Conservation (phyloP, 1,140 invertebrate species). For the Pseudomyrmex sp. region DNA sequence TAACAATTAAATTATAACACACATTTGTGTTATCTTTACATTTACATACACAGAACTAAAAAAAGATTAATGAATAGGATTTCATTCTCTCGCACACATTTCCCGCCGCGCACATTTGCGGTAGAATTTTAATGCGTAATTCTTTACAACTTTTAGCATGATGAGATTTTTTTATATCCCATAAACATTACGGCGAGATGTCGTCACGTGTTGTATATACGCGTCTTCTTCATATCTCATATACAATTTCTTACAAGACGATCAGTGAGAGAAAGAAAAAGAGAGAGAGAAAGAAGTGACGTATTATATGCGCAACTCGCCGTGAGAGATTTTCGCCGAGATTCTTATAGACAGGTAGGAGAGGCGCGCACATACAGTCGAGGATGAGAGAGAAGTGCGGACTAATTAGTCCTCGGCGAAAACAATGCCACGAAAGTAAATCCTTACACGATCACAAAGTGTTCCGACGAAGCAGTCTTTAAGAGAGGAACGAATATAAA, state of each 20-base stretch:
- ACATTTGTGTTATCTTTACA: too few species aligned
- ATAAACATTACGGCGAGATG: background rate
- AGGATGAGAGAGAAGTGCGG: slow-evolving; percentile 17
- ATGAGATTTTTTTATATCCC: background rate
- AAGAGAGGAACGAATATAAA: slow-evolving; percentile 4
- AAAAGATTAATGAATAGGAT: background rate
- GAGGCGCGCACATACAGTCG: background rate
- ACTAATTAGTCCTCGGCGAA: slow-evolving; percentile 55
- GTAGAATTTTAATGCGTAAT: background rate
- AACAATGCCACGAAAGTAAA: slow-evolving; percentile 50
- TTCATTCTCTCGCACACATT: too few species aligned
- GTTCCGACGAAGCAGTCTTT: slow-evolving; percentile 21
- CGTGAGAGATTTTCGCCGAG: slow-evolving; percentile 59
- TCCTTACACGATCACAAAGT: slow-evolving; percentile 35
- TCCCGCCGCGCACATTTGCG: too few species aligned
- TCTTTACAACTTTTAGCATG: background rate
- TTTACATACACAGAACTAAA: too few species aligned
- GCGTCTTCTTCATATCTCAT: background rate
- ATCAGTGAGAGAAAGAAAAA: background rate
- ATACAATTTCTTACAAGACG: slow-evolving; percentile 14
- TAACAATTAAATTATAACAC: too few species aligned
- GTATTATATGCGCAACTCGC: slow-evolving; percentile 40
- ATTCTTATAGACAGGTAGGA: background rate
- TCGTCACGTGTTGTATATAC: slow-evolving; percentile 2
- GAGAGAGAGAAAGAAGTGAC: background rate